Conservation (phyloP, 2,113 vertebrate species). For the Tor tambroides region DNA sequence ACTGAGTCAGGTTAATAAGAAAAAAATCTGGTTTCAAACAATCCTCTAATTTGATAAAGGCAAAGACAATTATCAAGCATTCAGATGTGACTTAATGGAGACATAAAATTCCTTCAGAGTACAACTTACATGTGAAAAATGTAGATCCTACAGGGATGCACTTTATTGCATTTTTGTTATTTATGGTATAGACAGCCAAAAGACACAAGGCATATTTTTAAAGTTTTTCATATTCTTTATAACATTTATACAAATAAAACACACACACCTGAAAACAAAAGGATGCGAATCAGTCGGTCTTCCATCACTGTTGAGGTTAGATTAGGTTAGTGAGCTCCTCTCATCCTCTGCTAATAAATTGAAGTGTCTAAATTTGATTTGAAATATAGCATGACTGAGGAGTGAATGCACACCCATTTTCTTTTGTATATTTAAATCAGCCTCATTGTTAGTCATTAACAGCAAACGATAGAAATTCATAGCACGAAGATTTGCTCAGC, state of each 20-base stretch:
- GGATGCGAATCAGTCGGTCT: not conserved
- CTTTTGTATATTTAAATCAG: not conserved
- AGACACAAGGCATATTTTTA: too few species aligned
- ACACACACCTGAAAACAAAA: not conserved
- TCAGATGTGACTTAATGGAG: not conserved
- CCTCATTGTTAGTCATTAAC: not conserved
- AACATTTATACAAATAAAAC: too few species aligned
- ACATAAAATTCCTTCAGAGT: not conserved
- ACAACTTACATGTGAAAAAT: not conserved
- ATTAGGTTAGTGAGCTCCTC: too few species aligned
- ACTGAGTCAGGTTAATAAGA: not conserved
- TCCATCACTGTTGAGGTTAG: not conserved
- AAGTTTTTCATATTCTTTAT: too few species aligned
- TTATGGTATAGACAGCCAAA: too few species aligned
- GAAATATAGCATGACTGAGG: not conserved
- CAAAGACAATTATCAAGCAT: not conserved
- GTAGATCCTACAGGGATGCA: not conserved
- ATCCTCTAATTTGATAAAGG: not conserved
- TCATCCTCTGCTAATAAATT: not conserved
- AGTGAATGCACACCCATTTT: not conserved
- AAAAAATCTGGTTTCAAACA: not conserved
- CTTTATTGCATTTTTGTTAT: too few species aligned
- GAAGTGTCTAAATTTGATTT: not conserved
- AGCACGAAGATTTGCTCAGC: not conserved
- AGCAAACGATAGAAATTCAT: not conserved